A percentile compares a stretch with the other conserved stretches of the same genome.
Evolutionary conservation across 2,797 vertebrate species (phyloP).

Genomic region (Argya squamiceps): DNA sequence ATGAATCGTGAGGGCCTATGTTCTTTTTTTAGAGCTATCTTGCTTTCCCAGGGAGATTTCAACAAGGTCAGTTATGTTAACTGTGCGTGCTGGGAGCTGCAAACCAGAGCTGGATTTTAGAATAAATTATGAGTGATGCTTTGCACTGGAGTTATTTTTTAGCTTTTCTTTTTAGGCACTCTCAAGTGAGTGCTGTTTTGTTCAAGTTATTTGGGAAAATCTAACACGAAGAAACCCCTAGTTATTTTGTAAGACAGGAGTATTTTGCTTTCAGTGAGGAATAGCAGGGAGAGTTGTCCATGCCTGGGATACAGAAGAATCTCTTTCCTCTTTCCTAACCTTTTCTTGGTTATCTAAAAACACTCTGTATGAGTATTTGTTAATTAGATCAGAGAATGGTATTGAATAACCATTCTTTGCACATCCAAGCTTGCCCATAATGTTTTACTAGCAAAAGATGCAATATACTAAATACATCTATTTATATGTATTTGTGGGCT

Average conservation of each 20-base stretch:
- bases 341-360: not conserved
- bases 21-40: constrained; percentile 17
- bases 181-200: not conserved
- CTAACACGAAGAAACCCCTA: not conserved
- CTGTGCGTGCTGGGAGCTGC: not conserved
- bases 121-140: not conserved
- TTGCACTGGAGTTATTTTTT: not conserved
- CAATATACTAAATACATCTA: not conserved
- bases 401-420: not conserved
- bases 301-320: not conserved
- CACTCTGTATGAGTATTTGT: not conserved
- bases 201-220: not conserved
- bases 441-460: not conserved
- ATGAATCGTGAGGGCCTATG: not conserved
- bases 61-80: not conserved
- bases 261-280: not conserved
- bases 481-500: not conserved
- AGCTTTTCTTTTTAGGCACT: not conserved
- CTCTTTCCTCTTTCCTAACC: not conserved
- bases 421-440: not conserved
- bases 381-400: not conserved
- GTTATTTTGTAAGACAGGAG: not conserved
- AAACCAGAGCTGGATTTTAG: not conserved
- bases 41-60: constrained; percentile 6
- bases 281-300: not conserved